A percentile compares a stretch with the other conserved stretches of the same genome.
These are phyloP conservation scores for Axea sp. DNA, from an alignment of 2,888 invertebrate genomes.

Conservation along the genomic window DNA sequence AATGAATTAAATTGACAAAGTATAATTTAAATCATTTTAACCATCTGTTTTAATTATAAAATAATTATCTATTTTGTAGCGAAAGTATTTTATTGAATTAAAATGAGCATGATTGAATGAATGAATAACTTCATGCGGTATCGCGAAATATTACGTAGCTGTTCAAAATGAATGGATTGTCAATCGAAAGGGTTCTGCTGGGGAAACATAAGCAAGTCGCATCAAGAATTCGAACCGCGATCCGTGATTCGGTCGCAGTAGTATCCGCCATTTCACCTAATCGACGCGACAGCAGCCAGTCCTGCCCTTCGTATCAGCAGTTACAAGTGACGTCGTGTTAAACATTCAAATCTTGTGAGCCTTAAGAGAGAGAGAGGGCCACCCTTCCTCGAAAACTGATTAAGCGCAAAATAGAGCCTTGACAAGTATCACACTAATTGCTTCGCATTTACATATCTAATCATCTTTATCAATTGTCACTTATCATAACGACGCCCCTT, in stretches of 20 bases:
- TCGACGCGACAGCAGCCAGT: conserved; percentile 72
- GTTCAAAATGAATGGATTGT: no score
- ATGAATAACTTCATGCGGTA: no score
- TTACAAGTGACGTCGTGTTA: conserved; percentile 72
- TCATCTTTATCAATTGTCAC: conserved; percentile 41
- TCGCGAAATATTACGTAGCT: no score
- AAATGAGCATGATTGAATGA: no score
- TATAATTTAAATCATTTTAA: no score
- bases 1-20: no score
- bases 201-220: conserved; percentile 45
- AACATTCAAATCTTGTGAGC: conserved; percentile 67
- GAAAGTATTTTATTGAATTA: no score
- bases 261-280: conserved; percentile 65
- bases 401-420: conserved; percentile 49
- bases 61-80: no score
- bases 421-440: conserved; percentile 52
- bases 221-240: conserved; percentile 63
- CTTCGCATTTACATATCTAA: conserved; percentile 42
- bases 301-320: conserved; percentile 68
- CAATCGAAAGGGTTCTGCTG: conserved; percentile 21
- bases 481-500: conserved; percentile 23
- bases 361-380: conserved; percentile 50
- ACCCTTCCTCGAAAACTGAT: conserved; percentile 40
- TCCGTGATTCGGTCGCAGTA: conserved; percentile 51
- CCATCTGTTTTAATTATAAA: no score